Conservation (phyloP, 2,113 vertebrate species). For the Crypturellus undulatus region DNA sequence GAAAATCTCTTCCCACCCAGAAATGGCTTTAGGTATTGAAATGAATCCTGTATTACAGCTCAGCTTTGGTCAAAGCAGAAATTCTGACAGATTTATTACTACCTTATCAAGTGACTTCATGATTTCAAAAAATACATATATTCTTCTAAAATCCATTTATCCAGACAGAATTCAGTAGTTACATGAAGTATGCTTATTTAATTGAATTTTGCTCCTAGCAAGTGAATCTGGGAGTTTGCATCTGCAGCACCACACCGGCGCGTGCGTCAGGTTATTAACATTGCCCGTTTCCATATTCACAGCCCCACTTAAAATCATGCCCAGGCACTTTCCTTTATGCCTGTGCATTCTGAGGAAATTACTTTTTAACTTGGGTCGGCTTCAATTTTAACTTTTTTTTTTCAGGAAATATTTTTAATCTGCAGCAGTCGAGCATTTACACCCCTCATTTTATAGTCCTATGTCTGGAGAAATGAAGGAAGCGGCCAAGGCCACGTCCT, state of each 20-base stretch:
- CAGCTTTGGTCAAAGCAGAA: constrained; percentile 65
- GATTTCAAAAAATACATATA: constrained; percentile 64
- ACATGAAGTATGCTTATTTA: constrained; percentile 65
- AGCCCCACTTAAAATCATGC: constrained; percentile 62
- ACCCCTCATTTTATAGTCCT: constrained; percentile 4
- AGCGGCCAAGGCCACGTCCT: background rate
- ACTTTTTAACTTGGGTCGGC: constrained; percentile 70
- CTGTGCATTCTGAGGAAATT: constrained; percentile 70
- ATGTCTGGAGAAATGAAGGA: constrained; percentile 34
- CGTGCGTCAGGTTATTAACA: background rate
- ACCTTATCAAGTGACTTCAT: constrained; percentile 66
- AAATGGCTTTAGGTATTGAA: constrained; percentile 73
- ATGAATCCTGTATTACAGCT: constrained; percentile 60
- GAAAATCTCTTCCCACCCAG: constrained; percentile 23
- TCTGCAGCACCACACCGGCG: constrained; percentile 27
- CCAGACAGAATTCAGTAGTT: constrained; percentile 54
- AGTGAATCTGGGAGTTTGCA: constrained; percentile 39
- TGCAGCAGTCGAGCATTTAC: constrained; percentile 48
- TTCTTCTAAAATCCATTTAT: constrained; percentile 76
- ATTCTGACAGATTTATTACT: constrained; percentile 72
- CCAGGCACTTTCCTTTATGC: constrained; percentile 61
- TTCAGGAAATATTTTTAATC: constrained; percentile 64
- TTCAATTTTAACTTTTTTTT: constrained; percentile 70
- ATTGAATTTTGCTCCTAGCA: constrained; percentile 65
- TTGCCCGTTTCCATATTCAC: constrained; percentile 21